Evolutionary conservation across 2,888 invertebrate species (phyloP).

Genomic region (Lucinisca nassula): DNA sequence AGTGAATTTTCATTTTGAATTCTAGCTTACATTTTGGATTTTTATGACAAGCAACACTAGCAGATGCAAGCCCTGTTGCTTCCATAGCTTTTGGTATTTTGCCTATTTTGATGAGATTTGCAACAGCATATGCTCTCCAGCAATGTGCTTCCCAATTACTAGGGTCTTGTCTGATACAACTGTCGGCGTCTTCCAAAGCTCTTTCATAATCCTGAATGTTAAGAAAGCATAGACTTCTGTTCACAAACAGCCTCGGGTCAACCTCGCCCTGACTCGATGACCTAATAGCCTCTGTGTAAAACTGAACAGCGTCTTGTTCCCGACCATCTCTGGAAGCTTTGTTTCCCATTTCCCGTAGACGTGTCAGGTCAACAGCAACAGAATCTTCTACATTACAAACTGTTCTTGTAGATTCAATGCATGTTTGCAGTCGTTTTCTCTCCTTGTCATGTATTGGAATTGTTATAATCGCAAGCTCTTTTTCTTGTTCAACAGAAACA

Average conservation of each 20-base stretch:
- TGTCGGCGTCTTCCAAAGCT: constrained; percentile 51
- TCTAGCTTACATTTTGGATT: constrained; percentile 20
- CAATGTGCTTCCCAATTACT: constrained; percentile 41
- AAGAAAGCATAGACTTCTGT: constrained; percentile 37
- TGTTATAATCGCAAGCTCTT: constrained; percentile 24
- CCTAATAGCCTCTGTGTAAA: constrained; percentile 34
- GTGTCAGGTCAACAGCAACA: background rate
- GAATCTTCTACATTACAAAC: background rate
- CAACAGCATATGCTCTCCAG: constrained; percentile 50
- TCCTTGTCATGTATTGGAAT: constrained; percentile 40
- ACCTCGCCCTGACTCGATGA: background rate
- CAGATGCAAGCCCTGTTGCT: constrained; percentile 43
- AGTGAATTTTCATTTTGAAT: constrained; percentile 46
- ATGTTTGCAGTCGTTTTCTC: background rate
- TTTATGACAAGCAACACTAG: constrained; percentile 36
- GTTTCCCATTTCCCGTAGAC: constrained; percentile 15
- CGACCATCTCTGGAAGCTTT: constrained; percentile 19
- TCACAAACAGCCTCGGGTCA: constrained; percentile 9
- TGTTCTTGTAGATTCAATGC: background rate
- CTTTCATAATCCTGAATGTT: constrained; percentile 37
- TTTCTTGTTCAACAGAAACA: constrained; percentile 12
- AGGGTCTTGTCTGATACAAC: constrained; percentile 34
- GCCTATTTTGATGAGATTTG: constrained; percentile 12
- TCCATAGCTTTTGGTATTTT: background rate
- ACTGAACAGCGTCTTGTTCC: constrained; percentile 40